Evolutionary conservation across 2,888 invertebrate species (phyloP), one percentile per base, ranked within the genome.

Genomic region (Drosophila atripex): DNA sequence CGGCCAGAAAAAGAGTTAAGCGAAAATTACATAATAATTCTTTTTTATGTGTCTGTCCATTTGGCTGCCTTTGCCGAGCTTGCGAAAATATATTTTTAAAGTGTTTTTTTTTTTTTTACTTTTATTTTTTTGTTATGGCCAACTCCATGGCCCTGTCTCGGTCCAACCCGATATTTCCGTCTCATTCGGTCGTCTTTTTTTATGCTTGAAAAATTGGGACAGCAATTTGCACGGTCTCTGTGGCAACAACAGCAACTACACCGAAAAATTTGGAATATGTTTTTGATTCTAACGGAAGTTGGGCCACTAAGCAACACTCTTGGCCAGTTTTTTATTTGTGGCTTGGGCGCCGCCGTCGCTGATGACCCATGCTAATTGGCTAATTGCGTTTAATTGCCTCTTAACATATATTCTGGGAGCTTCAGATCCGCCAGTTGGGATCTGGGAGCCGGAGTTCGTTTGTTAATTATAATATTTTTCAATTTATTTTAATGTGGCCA

Each of bases 191-290:
- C 53, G 78, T 65, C 55, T 68, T 77, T 86, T 86, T 74, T 83
- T 83, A 83, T 87, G 83, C 72, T 83, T 87, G 79, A 78, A 87
- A 87, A 83, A 87, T 87, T 85, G 88, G 83, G 83, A 87, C 83
- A 85, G 73, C 83, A 75, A 82, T 83, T 87, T 83, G 77, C 82
- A 86, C 85, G 80, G 80, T 82, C 57, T 77, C 57, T 46, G 51
- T 43, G 43, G 57, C 51, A 54, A 46, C 49, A 55, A 54, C 53
- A 49, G 52, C 46, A 46, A 53, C 30, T 14, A n/a, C 14, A 23
- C 58, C 57, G 21, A 58, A 46, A 71, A 55, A 73, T 70, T 76
- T 47, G 14, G 60, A 86, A 80, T 73, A 53, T 66, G 49, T 71
- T 61, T 84, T 75, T 64, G 50, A 69, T 85, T 82, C 80, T 82